Evolutionary conservation across 2,797 vertebrate species (phyloP).

Genomic region (Champsocephalus gunnari): DNA sequence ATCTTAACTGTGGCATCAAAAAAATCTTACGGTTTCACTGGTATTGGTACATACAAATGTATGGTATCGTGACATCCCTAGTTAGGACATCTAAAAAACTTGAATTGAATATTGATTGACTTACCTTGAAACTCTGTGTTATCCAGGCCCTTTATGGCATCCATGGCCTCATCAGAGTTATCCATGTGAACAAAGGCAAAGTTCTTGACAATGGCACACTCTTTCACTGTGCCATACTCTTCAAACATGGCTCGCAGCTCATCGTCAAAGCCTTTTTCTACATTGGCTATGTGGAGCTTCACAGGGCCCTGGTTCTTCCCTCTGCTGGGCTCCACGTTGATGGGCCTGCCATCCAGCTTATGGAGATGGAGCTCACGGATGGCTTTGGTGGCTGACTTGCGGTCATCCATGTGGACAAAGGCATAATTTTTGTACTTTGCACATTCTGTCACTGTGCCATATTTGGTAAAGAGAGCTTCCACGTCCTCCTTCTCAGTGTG

Average conservation of each 20-base stretch:
- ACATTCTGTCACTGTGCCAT: conserved; percentile 86
- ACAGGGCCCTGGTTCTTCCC: conserved; percentile 84
- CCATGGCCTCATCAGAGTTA: conserved; percentile 86
- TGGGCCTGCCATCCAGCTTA: conserved; percentile 82
- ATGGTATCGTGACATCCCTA: too few relatives aligned
- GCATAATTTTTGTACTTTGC: conserved; percentile 89
- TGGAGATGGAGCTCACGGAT: conserved; percentile 84
- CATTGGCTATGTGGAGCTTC: conserved; percentile 87
- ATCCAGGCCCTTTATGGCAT: conserved; percentile 85
- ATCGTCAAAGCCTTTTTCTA: conserved; percentile 82
- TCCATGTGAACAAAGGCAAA: conserved; percentile 89
- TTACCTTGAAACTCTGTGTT: conserved; percentile 86
- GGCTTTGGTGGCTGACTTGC: conserved; percentile 85
- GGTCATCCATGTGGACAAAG: conserved; percentile 88
- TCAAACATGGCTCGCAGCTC: conserved; percentile 84
- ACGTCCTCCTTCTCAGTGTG: conserved; percentile 83
- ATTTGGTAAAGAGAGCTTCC: conserved; percentile 82
- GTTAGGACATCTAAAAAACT: not conserved
- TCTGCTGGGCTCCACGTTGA: conserved; percentile 87
- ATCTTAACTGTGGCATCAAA: too few relatives aligned
- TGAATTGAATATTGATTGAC: accelerated
- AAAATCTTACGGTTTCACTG: too few relatives aligned
- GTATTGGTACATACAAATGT: too few relatives aligned
- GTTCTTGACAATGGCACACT: conserved; percentile 86
- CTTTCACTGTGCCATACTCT: conserved; percentile 84